Conservation (phyloP, 1,140 invertebrate species). For the Stegodyphus mimosarum region DNA sequence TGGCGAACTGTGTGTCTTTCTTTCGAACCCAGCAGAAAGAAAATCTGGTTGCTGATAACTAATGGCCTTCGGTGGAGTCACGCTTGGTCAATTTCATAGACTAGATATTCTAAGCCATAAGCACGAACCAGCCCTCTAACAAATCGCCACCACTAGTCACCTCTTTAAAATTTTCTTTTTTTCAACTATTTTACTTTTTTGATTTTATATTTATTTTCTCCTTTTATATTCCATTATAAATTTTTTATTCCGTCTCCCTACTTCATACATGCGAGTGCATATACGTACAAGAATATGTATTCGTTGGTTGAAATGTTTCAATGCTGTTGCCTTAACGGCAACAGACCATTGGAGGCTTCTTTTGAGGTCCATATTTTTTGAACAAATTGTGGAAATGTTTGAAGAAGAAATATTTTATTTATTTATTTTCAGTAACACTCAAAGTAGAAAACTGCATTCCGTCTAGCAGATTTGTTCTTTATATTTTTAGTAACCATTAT, state of each 20-base stretch:
- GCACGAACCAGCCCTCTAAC: conserved; percentile 24
- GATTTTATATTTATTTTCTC: neutral
- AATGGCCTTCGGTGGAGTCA: conserved; percentile 5
- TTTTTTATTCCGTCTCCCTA: neutral
- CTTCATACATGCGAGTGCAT: neutral
- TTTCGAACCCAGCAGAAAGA: neutral
- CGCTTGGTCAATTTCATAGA: neutral
- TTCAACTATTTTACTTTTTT: neutral
- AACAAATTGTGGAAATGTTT: too few relatives aligned
- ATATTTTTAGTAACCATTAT: too few relatives aligned
- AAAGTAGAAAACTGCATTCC: too few relatives aligned
- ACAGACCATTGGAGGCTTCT: neutral
- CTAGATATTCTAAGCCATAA: conserved; percentile 3
- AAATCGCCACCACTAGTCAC: conserved; percentile 11
- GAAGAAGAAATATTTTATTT: too few relatives aligned
- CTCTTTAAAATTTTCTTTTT: conserved; percentile 28
- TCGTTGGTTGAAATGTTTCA: conserved; percentile 17
- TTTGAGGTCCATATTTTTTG: too few relatives aligned
- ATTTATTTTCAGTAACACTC: too few relatives aligned
- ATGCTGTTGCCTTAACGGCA: neutral
- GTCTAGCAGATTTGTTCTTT: too few relatives aligned
- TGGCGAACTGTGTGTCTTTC: too few relatives aligned
- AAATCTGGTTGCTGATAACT: conserved; percentile 27
- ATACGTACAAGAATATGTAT: neutral
- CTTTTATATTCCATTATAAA: neutral